Evolutionary conservation across 2,797 vertebrate genomes (phyloP), one percentile per base, ranked within the genome.

Genomic region (Eupleurogrammus muticus): DNA sequence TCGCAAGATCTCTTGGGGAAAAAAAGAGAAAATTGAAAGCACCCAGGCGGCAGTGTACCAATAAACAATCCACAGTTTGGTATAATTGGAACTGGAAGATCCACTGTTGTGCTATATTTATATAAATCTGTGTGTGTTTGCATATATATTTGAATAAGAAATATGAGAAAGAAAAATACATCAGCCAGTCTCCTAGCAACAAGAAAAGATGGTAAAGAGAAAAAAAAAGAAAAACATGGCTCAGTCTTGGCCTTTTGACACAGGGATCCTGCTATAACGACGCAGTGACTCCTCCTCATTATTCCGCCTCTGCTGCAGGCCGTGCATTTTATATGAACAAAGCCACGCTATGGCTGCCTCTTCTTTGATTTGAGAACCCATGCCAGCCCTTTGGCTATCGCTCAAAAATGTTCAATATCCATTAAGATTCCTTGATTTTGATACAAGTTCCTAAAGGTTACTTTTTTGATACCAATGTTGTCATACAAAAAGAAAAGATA

Each of bases 171-270:
- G 55, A 73, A 70, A 79, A 68, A 84, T n/a, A 73, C 35, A 89
- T 79, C 80, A 83, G 82, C 56, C 64, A 66, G 91, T 92, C 79
- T 88, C 90, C 88, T 92, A 91, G 92, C 90, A 92, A 93, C 90
- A 78, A 81, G 75, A 80, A 82, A 32, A 65, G 78, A 90, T 78
- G 66, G 71, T 73, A 82, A 70, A 28, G 71, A 85, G 85, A 79
- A 77, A 80, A 60, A 84, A 85, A 86, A 76, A 83, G 60, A 84
- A 85, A 86, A 76, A 83, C 77, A 77, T 56, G 74, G 77, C 77
- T 81, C 78, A 78, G 70, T 77, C 80, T 72, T 28, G 28, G 3
- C 28, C 28, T 28, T 28, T 28, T 28, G 28, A 28, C 28, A 28
- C 28, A 28, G 28, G 28, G 28, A 28, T 28, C 28, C 28, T 28